A percentile compares a stretch with the other conserved stretches of the same genome.
Conservation (phyloP, 1,140 invertebrate genomes). For the Zaprionus ghesquierei region DNA sequence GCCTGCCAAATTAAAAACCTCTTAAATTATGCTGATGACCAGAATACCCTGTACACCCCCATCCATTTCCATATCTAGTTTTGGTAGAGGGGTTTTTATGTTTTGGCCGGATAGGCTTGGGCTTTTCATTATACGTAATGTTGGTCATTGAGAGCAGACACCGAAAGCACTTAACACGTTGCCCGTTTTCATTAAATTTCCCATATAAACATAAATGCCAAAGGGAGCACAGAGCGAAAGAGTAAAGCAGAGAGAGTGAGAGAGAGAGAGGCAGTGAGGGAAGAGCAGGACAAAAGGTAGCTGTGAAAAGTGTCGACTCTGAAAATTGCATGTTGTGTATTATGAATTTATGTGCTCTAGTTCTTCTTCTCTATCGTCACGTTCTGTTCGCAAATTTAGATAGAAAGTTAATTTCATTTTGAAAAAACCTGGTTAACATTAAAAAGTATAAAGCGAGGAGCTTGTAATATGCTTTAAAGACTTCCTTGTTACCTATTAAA, state of each 20-base stretch:
- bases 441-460: not conserved
- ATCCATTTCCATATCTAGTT: not conserved
- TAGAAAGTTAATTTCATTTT: not conserved
- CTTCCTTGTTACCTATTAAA: not conserved
- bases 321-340: conserved; percentile 3
- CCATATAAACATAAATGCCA: conserved; percentile 61
- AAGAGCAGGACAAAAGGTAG: conserved; percentile 17
- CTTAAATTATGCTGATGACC: conserved; percentile 80
- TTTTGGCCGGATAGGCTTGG: conserved; percentile 41
- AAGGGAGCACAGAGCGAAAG: not conserved
- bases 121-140: conserved; percentile 66
- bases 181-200: conserved; percentile 67
- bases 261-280: not conserved
- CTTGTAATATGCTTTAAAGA: not conserved
- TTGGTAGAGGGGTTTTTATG: conserved; percentile 7
- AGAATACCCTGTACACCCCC: conserved; percentile 1
- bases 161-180: conserved; percentile 73
- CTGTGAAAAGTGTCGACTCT: not conserved
- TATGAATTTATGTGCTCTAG: conserved; percentile 2
- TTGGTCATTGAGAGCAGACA: conserved; percentile 59
- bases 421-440: not conserved
- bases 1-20: conserved; percentile 74
- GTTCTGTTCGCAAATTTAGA: not conserved
- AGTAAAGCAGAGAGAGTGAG: not conserved
- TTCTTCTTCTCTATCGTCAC: not conserved